Evolutionary conservation across 2,113 vertebrate species (phyloP), one percentile per base, ranked within the genome.

Genomic region (Isurus oxyrinchus): DNA sequence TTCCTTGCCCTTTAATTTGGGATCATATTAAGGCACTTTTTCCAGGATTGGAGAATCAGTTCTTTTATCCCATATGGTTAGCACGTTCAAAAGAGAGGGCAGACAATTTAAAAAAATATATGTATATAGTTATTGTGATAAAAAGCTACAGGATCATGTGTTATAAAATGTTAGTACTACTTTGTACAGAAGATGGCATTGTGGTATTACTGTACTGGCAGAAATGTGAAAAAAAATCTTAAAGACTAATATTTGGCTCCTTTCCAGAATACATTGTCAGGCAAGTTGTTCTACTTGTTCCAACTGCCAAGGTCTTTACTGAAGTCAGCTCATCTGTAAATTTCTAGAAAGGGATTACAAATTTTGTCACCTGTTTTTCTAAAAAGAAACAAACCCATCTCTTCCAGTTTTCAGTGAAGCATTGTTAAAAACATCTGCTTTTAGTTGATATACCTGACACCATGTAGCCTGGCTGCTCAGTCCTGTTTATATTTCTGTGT

Each of bases 261-360:
- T 53, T 67, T 95, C 94, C 94, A 95, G 94, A 95, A 69, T 69
- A 10, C 66, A 69, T 69, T 95, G 94, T 91, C 55, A 91, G 88
- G 55, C 53, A 91, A 59, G 53, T 95, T 25, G 63, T 69, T 95
- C 23, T 95, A 95, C 94, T 95, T 95, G 40, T 95, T 94, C 61
- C 40, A 44, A 25, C n/a, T 94, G 91, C 57, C 61, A 94, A 94
- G 61, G 59, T 94, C 91, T 40, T 94, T 95, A 95, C 94, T 95
- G 94, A 95, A 69, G 94, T 95, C 94, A 95, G 61, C 94, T 69
- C 94, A 6, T 95, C 66, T 95, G 63, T 95, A 95, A 67, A 95
- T 95, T 95, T 6, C 3, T 95, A 31, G 40, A 69, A 95, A 40
- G 1, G 8, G 63, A 49, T 67, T 95, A 67, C 66, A 49, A 25